Evolutionary conservation across 1,140 invertebrate genomes (phyloP), one percentile per base, ranked within the genome.

Genomic region (Eufriesea mexicana): DNA sequence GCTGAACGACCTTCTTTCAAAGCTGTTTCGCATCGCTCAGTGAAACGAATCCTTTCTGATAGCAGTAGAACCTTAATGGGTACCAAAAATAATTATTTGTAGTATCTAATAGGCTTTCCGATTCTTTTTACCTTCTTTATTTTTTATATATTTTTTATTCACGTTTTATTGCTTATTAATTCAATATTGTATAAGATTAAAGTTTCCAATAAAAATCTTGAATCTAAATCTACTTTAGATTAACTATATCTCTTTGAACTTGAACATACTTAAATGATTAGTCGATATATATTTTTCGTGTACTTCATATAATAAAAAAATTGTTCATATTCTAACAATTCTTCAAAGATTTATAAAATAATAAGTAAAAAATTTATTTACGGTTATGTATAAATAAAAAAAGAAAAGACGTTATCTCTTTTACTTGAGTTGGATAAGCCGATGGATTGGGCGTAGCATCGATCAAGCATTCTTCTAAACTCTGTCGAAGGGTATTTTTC

Each of bases 371-470:
- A n/a, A n/a, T n/a, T 25, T 25, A 28, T 28, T 28, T 8, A 8
- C 28, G 2, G 28, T 2, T 62, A 2, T 62, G 7, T 7, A 35
- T 18, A 66, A 18, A 47, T 5, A 0, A 20, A 55, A 14, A 25
- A n/a, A n/a, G n/a, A n/a, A 8, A 20, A 25, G 25, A 25, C 14
- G 14, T 61, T 14, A 25, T 59, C 25, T 28, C 35, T 45, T n/a
- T 67, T 75, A 93, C 92, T 85, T 94, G 94, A 20, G 91, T 91
- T 5, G 94, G 93, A 88, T 94, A 94, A 5, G 66, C n/a, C 0
- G 90, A 90, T n/a, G 91, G 89, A 80, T 94, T 92, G 0, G 91
- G 90, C 5, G 86, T 80, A 9, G 90, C 79, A 54, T 93, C 92
- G 0, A 70, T 84, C n/a, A 94, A 82, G 83, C 93, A 94, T 54